Base-by-base conservation (phyloP, 2,888 invertebrate genomes). In the Hydrotaea diabolus region DNA sequence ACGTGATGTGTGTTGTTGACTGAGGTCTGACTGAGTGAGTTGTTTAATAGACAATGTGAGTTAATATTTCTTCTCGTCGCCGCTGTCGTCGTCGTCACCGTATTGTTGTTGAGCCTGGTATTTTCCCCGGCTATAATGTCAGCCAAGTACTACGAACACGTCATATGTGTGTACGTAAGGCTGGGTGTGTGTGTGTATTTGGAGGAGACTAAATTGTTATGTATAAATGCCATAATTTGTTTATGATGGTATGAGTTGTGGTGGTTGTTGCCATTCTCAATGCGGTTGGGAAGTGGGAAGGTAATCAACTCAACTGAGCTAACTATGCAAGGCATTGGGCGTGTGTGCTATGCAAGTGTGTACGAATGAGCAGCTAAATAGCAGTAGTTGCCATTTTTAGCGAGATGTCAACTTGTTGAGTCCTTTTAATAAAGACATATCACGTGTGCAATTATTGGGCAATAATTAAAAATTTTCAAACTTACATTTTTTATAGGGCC, bases 1-100 rank as follows among this genome's bases (percentile, higher is more conserved):
- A 83, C 78, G 81, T 85, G 84, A 85, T 64, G 72, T 76, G 76
- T 76, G 36, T 36, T 66, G 53, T 66, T 76, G 39, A 39, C 66
- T 66, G 66, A 76, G 66, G 49, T 55, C 76, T 53, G 64, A 66
- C 66, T 53, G 49, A 17, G 23, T 53, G 49, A 17, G 39, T 11
- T 62, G 43, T 74, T 59, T 59, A 9, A 59, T 59, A 59, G 39
- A 46, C 69, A 69, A 69, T 69, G 69, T 69, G 69, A 69, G 21
- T 69, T 69, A 69, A 69, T 69, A 69, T 23, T 69, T 69, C 39
- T 31, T 31, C 3, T 7, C 31, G 31, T 31, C 31, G 31, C 31
- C 2, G 31, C 31, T 7, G 31, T 31, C 31, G 7, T 7, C 31
- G 31, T 7, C 31, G 31, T 7, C 31, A 46, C 43, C 69, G 59